Evolutionary conservation across 1,140 invertebrate species (phyloP), one percentile per base, ranked within the genome.

Genomic region (Drosophila sucinea): DNA sequence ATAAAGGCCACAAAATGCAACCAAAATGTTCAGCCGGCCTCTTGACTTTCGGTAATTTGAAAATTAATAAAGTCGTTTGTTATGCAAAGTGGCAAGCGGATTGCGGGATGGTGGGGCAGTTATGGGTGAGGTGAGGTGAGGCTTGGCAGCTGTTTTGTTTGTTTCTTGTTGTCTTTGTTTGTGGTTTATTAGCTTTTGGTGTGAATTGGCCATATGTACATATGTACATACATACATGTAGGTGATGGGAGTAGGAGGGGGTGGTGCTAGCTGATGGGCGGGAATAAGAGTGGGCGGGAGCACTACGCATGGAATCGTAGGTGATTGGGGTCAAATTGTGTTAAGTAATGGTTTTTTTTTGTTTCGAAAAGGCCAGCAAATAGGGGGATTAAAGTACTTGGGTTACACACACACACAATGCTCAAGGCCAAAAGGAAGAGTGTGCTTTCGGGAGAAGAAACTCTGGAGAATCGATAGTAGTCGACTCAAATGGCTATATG

Each of bases 31-130:
- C 73, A 77, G 84, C 57, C 84, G 80, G 84, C 84, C 84, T 89
- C 84, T 51, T 89, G 84, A 89, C 84, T 89, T 89, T 89, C 85
- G 70, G 84, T 89, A 89, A 89, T 89, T 89, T 89, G 85, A 89
- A 89, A 89, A 89, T 89, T 89, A 89, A 89, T 89, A 89, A 89
- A 89, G 84, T 89, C 84, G 84, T 89, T 89, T 89, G 84, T 89
- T 89, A 89, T 89, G 84, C 84, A 89, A 89, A 89, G 84, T 89
- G 84, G 71, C 84, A 32, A 29, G 67, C 75, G 71, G 70, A 66
- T 73, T 66, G 66, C 63, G 61, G 67, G 67, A 65, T 73, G 70
- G 80, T 67, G 73, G 67, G 40, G 17, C 6, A 11, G 30, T 8
- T 56, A 4, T 32, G 30, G 7, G 32, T 33, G 61, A 65, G 40